These are phyloP conservation scores for Myotis davidii DNA, from an alignment of 2,113 vertebrate species.

Conservation along the genomic window DNA sequence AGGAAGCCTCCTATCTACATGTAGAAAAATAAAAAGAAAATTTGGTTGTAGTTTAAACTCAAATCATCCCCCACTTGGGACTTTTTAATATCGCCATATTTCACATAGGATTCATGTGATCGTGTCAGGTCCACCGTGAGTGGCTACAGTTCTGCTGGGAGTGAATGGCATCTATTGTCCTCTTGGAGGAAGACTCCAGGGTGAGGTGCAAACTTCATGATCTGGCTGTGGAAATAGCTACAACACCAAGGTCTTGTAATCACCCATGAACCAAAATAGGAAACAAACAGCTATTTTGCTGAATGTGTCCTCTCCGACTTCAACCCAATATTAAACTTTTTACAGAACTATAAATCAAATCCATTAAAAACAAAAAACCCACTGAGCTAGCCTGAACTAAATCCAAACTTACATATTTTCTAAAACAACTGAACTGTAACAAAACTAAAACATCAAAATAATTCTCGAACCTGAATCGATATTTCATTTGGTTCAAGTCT, in stretches of 20 bases:
- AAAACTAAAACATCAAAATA: constrained; percentile 81
- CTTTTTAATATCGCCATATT: background rate
- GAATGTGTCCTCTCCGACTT: constrained; percentile 70
- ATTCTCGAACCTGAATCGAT: constrained; percentile 76
- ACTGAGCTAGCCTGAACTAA: constrained; percentile 75
- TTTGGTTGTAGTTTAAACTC: background rate
- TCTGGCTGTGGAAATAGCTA: constrained; percentile 40
- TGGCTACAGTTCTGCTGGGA: background rate
- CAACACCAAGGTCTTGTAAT: constrained; percentile 38
- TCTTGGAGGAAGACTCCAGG: background rate
- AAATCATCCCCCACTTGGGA: background rate
- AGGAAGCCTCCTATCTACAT: background rate
- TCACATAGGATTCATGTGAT: accelerated
- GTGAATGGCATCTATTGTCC: background rate
- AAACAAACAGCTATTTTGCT: constrained; percentile 77
- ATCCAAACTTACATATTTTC: constrained; percentile 77
- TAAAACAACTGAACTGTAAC: constrained; percentile 78
- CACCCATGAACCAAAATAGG: constrained; percentile 57
- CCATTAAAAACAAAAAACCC: constrained; percentile 74
- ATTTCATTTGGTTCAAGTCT: constrained; percentile 78
- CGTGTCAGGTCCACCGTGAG: background rate
- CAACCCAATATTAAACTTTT: constrained; percentile 76
- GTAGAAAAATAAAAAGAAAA: constrained; percentile 14
- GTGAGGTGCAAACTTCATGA: background rate
- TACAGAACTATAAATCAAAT: constrained; percentile 79